phyloP scores from a whole-genome alignment of 1,140 invertebrate genomes.

The Drosophila varians region DNA sequence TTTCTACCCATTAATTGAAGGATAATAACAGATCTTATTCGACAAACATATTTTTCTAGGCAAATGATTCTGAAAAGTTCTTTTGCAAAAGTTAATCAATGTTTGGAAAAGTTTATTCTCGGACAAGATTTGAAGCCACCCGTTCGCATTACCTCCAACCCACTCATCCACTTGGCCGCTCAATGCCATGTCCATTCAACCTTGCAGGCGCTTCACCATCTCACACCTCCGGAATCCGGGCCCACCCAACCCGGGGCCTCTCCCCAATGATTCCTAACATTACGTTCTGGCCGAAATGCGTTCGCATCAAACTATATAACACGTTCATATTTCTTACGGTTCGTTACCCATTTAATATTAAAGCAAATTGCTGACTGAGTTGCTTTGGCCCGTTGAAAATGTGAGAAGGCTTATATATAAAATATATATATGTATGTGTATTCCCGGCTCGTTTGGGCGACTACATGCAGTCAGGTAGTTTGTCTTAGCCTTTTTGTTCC shows the following conservation, averaged over 20 bases:
- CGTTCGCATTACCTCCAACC: constrained; percentile 17
- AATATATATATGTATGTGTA: constrained; percentile 1
- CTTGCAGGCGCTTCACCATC: constrained; percentile 19
- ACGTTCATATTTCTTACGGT: constrained; percentile 77
- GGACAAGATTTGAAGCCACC: constrained; percentile 47
- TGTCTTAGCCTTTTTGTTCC: constrained; percentile 48
- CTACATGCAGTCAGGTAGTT: constrained; percentile 50
- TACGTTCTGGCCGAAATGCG: constrained; percentile 55
- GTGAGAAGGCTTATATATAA: background rate
- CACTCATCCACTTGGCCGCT: constrained; percentile 15
- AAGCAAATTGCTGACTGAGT: constrained; percentile 74
- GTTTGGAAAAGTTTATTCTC: constrained; percentile 27
- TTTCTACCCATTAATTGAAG: constrained; percentile 38
- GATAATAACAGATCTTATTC: constrained; percentile 24
- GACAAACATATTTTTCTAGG: constrained; percentile 41
- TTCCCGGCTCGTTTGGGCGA: background rate
- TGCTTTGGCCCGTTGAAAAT: constrained; percentile 8
- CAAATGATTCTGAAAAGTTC: constrained; percentile 42
- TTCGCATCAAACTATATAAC: constrained; percentile 77
- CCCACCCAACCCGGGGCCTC: background rate
- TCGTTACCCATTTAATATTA: constrained; percentile 82
- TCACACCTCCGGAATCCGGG: background rate
- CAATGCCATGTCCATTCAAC: constrained; percentile 59
- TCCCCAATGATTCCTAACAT: constrained; percentile 53
- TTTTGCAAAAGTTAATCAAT: constrained; percentile 38